A percentile compares a stretch with the other conserved stretches of the same genome.
Evolutionary conservation across 2,797 vertebrate species (phyloP).

Genomic region (Jordanella pulchra): DNA sequence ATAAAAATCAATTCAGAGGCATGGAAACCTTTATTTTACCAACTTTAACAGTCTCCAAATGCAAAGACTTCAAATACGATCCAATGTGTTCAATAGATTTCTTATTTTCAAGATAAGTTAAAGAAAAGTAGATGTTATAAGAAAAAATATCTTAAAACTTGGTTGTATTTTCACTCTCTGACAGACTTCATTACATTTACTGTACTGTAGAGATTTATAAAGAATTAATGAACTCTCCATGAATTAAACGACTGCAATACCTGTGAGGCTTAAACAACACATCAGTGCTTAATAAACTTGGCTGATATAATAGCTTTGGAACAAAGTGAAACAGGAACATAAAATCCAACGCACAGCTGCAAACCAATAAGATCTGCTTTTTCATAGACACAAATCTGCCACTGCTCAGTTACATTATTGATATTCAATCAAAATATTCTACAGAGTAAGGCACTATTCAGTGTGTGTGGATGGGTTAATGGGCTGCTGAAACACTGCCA

Average conservation of each 20-base stretch:
- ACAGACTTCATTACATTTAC: conserved; percentile 16
- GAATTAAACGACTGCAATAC: conserved; percentile 14
- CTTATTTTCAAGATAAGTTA: conserved; percentile 1
- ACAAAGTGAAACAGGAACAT: neutral
- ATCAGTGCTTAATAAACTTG: conserved; percentile 10
- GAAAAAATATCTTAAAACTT: neutral
- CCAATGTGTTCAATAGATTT: neutral
- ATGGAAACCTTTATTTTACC: conserved; percentile 21
- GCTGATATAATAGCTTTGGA: neutral
- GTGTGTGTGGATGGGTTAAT: conserved; percentile 62
- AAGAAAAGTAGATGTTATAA: neutral
- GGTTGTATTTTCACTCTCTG: conserved; percentile 4
- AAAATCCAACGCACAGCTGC: neutral
- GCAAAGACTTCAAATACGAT: neutral
- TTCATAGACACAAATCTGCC: conserved; percentile 23
- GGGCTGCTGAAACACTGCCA: conserved; percentile 46
- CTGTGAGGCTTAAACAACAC: conserved; percentile 8
- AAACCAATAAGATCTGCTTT: conserved; percentile 25
- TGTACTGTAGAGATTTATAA: conserved; percentile 6
- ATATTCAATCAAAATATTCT: conserved; percentile 61
- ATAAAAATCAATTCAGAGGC: conserved; percentile 30
- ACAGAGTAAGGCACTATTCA: conserved; percentile 40
- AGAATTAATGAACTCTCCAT: conserved; percentile 30
- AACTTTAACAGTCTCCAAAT: conserved; percentile 11
- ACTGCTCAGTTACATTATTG: conserved; percentile 42